Evolutionary conservation across 2,797 vertebrate species (phyloP).

Genomic region (Artibeus jamaicensis): DNA sequence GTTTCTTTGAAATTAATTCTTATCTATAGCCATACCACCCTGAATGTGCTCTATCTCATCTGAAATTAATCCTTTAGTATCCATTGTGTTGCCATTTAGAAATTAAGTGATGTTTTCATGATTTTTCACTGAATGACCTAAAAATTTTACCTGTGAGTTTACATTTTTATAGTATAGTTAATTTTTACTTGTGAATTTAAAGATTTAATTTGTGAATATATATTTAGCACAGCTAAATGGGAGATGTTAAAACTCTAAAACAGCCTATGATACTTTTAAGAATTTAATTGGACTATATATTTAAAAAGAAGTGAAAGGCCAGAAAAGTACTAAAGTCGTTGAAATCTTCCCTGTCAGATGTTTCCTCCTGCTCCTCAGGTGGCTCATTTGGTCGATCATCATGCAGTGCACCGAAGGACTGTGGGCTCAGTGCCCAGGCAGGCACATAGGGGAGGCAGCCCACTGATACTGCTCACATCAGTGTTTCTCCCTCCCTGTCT

Average conservation of each 20-base stretch:
- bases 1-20: constrained; percentile 16
- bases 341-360: not conserved
- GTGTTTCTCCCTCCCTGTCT: no score
- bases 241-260: not conserved
- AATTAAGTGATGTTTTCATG: not conserved
- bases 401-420: no score
- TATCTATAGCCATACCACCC: no score
- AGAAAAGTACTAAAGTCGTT: constrained; percentile 26
- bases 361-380: not conserved
- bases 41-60: no score
- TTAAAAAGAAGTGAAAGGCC: not conserved
- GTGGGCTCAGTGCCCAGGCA: no score
- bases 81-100: not conserved
- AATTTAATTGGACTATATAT: not conserved
- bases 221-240: not conserved
- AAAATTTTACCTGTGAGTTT: constrained; percentile 9
- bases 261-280: not conserved
- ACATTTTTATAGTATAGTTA: not conserved
- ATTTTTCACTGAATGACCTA: not conserved
- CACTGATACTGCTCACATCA: no score
- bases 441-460: no score
- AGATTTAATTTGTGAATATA: not conserved
- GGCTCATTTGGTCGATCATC: no score
- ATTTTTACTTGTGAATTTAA: constrained; percentile 23
- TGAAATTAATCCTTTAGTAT: constrained; percentile 18